Evolutionary conservation across 2,113 vertebrate species (phyloP).

Genomic region (Parus major): DNA sequence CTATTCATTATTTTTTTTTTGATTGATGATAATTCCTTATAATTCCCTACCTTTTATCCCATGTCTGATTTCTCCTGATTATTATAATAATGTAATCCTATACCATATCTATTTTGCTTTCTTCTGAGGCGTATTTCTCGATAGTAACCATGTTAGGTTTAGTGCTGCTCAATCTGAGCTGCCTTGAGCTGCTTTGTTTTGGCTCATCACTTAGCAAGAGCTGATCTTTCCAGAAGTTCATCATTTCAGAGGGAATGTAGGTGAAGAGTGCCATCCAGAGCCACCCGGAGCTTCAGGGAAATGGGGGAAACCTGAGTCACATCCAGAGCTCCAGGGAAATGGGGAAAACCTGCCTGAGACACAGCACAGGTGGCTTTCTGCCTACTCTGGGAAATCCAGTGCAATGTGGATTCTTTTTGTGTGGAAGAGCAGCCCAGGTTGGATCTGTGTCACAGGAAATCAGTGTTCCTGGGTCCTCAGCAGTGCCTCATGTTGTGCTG

Average conservation of each 20-base stretch:
- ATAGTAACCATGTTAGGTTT: neutral
- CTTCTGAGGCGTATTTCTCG: neutral
- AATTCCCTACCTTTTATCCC: neutral
- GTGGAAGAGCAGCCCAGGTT: neutral
- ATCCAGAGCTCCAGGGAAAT: too few relatives aligned
- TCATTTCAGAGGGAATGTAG: neutral
- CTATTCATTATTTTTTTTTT: neutral
- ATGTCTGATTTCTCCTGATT: conserved; percentile 5
- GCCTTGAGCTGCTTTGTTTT: neutral
- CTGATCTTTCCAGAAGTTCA: neutral
- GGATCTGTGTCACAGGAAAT: neutral
- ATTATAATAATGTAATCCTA: neutral
- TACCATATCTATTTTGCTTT: neutral
- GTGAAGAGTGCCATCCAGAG: conserved; percentile 22
- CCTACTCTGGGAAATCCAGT: neutral
- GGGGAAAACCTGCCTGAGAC: too few relatives aligned
- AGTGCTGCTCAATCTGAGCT: neutral
- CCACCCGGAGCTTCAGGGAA: neutral
- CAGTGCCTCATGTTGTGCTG: neutral
- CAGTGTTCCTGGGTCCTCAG: neutral
- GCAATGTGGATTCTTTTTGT: neutral
- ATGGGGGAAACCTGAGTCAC: neutral
- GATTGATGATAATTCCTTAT: neutral
- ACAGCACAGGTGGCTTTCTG: neutral
- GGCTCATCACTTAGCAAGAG: neutral